Evolutionary conservation across 2,113 vertebrate genomes (phyloP).

Genomic region (Solenodon paradoxus): DNA sequence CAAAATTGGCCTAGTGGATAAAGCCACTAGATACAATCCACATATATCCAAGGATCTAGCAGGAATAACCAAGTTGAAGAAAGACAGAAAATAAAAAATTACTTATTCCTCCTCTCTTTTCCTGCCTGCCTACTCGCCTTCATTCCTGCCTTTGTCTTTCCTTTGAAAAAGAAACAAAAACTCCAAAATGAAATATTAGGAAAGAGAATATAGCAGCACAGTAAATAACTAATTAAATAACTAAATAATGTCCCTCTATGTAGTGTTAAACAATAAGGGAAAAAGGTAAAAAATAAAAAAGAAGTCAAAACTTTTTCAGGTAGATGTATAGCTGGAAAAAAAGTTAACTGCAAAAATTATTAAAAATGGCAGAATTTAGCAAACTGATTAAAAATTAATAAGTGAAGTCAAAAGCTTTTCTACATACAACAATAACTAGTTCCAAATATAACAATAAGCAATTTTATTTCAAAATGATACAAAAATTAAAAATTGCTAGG

Average conservation of each 20-base stretch:
- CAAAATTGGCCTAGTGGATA: too few species aligned
- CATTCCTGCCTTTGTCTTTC: too few species aligned
- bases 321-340: background rate
- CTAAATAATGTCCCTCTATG: too few species aligned
- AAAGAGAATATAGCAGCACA: background rate
- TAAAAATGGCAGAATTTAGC: background rate
- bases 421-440: background rate
- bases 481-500: background rate
- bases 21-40: too few species aligned
- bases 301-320: background rate
- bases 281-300: background rate
- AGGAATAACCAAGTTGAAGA: too few species aligned
- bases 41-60: too few species aligned
- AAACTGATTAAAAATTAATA: background rate
- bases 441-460: constrained; percentile 26
- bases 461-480: constrained; percentile 25
- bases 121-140: too few species aligned
- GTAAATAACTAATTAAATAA: too few species aligned
- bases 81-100: too few species aligned
- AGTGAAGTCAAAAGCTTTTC: background rate
- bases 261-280: background rate
- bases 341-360: background rate
- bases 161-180: too few species aligned
- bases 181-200: too few species aligned
- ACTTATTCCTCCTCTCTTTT: too few species aligned